Conservation (phyloP, 2,888 invertebrate species). For the Dolomedes plantarius region DNA sequence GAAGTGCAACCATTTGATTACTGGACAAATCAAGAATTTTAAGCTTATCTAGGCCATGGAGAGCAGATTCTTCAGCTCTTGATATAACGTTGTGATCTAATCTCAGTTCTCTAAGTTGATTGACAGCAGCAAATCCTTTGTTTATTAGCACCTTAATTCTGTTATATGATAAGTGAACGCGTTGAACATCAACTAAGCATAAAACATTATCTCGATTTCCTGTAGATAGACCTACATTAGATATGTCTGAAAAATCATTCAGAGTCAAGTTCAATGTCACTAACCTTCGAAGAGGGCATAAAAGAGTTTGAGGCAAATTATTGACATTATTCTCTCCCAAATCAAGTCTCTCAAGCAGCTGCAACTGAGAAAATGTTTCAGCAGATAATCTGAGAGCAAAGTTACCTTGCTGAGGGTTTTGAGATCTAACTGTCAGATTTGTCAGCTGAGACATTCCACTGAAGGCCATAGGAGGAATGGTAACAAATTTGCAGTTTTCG, state of each 20-base stretch:
- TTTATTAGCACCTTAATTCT: conserved; percentile 87
- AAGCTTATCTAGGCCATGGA: conserved; percentile 79
- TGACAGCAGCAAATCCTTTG: conserved; percentile 84
- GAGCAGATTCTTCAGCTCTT: conserved; percentile 73
- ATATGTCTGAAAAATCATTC: conserved; percentile 79
- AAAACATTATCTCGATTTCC: conserved; percentile 65
- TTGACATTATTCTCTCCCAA: conserved; percentile 72
- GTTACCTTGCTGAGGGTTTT: conserved; percentile 71
- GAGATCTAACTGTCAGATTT: conserved; percentile 72
- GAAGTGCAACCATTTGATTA: conserved; percentile 82
- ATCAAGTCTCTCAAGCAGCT: conserved; percentile 71
- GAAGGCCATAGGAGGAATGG: conserved; percentile 82
- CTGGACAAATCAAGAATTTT: conserved; percentile 84
- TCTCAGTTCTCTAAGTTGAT: conserved; percentile 89
- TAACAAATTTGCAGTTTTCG: conserved; percentile 87
- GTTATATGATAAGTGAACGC: conserved; percentile 79
- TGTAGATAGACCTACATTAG: conserved; percentile 72
- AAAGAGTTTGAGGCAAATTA: conserved; percentile 69
- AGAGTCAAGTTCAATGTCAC: conserved; percentile 71
- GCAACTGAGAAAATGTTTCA: conserved; percentile 68
- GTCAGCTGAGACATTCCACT: conserved; percentile 70
- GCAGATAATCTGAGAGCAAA: conserved; percentile 61
- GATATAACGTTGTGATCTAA: conserved; percentile 90
- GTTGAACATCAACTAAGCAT: conserved; percentile 71
- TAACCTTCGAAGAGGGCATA: conserved; percentile 71